Evolutionary conservation across 2,797 vertebrate genomes (phyloP).

Genomic region (Synaphobranchus kaupii): DNA sequence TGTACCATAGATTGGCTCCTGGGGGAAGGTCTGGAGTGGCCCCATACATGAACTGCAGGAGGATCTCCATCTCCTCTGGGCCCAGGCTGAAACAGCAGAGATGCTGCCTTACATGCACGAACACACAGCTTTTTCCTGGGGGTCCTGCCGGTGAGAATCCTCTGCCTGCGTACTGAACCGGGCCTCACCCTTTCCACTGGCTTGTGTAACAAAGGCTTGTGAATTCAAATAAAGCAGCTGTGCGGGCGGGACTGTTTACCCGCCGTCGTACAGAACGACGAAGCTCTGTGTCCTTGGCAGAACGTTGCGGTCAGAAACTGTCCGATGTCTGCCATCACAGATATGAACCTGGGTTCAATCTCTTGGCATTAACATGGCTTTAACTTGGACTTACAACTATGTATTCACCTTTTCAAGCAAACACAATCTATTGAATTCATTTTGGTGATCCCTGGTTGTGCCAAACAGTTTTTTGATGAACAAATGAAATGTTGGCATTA

Average conservation of each 20-base stretch:
- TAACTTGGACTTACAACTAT: no score
- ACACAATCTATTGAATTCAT: no score
- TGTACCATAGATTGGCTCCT: constrained; percentile 84
- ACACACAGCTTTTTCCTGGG: background rate
- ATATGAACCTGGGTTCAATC: no score
- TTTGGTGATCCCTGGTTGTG: no score
- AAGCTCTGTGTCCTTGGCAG: background rate
- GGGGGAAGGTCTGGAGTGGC: constrained; percentile 86
- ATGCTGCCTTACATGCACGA: background rate
- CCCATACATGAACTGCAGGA: constrained; percentile 93
- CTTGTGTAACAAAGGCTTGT: background rate
- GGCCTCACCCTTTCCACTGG: background rate
- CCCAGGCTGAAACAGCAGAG: constrained; percentile 75
- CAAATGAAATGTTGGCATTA: no score
- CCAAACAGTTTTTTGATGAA: no score
- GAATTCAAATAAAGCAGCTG: background rate
- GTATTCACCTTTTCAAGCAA: no score
- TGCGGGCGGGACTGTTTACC: background rate
- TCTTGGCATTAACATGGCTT: no score
- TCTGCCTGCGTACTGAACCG: background rate
- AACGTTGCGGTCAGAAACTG: background rate
- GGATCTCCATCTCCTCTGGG: constrained; percentile 83
- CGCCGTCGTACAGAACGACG: background rate
- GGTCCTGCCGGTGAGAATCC: background rate
- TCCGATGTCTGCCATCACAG: no score